Evolutionary conservation across 2,888 invertebrate species (phyloP).

Genomic region (Adelognathus sp.): DNA sequence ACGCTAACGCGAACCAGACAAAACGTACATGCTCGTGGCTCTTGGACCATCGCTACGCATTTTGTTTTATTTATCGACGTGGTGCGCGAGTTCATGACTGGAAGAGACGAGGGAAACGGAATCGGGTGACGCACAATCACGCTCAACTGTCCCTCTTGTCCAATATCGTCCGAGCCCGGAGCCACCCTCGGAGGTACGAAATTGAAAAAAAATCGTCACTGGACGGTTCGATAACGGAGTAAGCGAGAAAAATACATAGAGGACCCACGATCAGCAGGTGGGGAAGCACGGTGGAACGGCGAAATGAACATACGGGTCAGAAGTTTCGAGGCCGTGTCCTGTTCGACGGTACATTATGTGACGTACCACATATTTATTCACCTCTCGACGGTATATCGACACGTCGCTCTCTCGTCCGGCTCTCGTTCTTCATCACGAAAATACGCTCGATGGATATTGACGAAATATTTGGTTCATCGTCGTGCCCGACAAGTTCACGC

Average conservation of each 20-base stretch:
- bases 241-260: slow-evolving; percentile 28
- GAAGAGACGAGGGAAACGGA: neutral
- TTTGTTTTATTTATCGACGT: slow-evolving; percentile 45
- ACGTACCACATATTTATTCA: neutral
- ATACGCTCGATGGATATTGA: neutral
- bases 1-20: neutral
- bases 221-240: neutral
- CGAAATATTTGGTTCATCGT: neutral
- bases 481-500: neutral
- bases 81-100: slow-evolving; percentile 40
- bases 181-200: neutral
- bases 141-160: slow-evolving; percentile 41
- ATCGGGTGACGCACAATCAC: slow-evolving; percentile 51
- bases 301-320: slow-evolving; percentile 24
- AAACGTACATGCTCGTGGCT: neutral
- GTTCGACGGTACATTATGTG: neutral
- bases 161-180: slow-evolving; percentile 39
- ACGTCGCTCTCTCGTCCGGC: neutral
- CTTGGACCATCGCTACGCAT: slow-evolving; percentile 18
- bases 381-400: neutral
- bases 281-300: slow-evolving; percentile 8
- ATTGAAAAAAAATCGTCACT: slow-evolving; percentile 7
- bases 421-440: neutral
- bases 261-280: slow-evolving; percentile 36
- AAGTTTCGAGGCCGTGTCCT: slow-evolving; percentile 23